These are phyloP conservation scores for Vespertilio murinus DNA, from an alignment of 2,797 vertebrate species.

Conservation along the genomic window DNA sequence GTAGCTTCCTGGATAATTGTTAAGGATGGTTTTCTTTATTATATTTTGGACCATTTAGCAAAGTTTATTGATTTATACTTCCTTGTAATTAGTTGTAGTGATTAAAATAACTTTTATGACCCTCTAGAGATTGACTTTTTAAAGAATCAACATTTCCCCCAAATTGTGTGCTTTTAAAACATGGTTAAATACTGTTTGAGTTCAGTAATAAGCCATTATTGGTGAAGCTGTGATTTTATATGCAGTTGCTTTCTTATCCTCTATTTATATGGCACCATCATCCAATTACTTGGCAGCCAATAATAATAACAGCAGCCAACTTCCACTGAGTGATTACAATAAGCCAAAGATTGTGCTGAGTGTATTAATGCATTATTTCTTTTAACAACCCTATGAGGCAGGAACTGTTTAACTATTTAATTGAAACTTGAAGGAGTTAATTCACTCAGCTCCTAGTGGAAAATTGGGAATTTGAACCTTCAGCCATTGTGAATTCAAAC, in stretches of 20 bases:
- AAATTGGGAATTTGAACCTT: conserved; percentile 53
- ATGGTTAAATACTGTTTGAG: conserved; percentile 75
- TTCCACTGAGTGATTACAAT: conserved; percentile 40
- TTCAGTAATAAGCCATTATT: conserved; percentile 49
- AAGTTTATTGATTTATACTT: conserved; percentile 80
- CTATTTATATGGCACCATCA: neutral
- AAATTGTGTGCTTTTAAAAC: conserved; percentile 76
- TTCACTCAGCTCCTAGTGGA: neutral
- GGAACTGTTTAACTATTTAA: conserved; percentile 37
- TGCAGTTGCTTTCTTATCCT: conserved; percentile 47
- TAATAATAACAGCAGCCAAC: conserved; percentile 58
- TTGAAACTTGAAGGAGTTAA: conserved; percentile 40
- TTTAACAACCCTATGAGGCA: conserved; percentile 32
- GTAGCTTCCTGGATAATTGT: conserved; percentile 74
- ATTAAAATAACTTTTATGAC: conserved; percentile 79
- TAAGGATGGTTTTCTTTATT: conserved; percentile 77
- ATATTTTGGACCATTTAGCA: conserved; percentile 78
- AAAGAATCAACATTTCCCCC: conserved; percentile 74
- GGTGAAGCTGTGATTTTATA: conserved; percentile 63
- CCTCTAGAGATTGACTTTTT: conserved; percentile 75
- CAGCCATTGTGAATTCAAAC: neutral
- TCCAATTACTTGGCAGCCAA: conserved; percentile 65
- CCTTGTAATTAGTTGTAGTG: conserved; percentile 79
- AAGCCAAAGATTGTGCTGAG: conserved; percentile 28
- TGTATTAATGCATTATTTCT: conserved; percentile 57